Evolutionary conservation across 2,888 invertebrate species (phyloP), one percentile per base, ranked within the genome.

Genomic region (Furcula furcula): DNA sequence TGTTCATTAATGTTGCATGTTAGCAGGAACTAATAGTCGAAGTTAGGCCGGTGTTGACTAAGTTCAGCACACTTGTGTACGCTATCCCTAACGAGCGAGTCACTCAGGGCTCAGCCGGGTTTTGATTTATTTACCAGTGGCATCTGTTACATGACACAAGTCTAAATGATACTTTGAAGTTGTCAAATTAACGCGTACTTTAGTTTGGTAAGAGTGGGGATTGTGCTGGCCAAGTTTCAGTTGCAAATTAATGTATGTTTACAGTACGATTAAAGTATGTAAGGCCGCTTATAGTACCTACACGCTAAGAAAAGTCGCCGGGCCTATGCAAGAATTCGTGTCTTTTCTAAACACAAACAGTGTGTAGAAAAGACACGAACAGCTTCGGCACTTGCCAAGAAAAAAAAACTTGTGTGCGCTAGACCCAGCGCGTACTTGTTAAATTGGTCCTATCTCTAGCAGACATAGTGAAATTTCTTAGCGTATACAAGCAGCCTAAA

Each of bases 131-230:
- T 79, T 76, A 75, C 70, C 78, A 76, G 74, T 66, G 70, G 67
- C 56, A 82, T 80, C 78, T 82, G 85, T 68, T 76, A 57, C 67
- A 55, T 67, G 70, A 78, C 71, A 74, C 67, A 53, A 65, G 65
- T 63, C 68, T 73, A 76, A 83, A 83, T 75, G 76, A 81, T 74
- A 83, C 71, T 83, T 84, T 80, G 74, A 85, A 82, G 72, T 82
- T 78, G 76, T 76, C 79, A 77, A 81, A 84, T 83, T 83, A 82
- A 71, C 82, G 73, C 67, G 59, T 66, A 70, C 68, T 69, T n/a
- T 65, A 62, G 67, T 67, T 56, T 45, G 57, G 49, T 48, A 63
- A 65, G 62, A 68, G 68, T 60, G 63, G n/a, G 56, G 55, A 58
- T 58, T 36, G 44, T 25, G 46, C 22, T 49, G 29, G 9, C 14